Conservation (phyloP, 2,113 vertebrate species). For the Tinamus guttatus region DNA sequence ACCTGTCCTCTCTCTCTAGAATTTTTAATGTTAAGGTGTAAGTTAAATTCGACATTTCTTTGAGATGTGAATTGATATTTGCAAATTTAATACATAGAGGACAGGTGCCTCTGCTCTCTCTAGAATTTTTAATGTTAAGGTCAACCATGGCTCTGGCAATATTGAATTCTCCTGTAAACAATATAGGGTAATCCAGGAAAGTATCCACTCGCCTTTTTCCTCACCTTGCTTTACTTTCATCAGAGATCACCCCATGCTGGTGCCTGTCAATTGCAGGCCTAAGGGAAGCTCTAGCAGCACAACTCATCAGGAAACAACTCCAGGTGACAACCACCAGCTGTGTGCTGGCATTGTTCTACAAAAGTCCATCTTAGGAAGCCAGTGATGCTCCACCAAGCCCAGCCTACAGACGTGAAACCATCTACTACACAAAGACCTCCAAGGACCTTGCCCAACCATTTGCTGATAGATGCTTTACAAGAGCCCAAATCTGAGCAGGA, state of each 20-base stretch:
- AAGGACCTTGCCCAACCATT: not conserved
- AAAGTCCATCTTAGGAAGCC: not conserved
- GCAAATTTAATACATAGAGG: not conserved
- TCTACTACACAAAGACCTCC: not conserved
- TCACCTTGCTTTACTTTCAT: not conserved
- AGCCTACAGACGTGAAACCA: not conserved
- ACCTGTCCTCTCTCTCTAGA: not conserved
- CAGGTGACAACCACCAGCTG: fast-evolving
- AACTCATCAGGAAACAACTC: not conserved
- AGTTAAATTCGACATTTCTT: not conserved
- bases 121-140: not conserved
- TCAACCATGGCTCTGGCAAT: not conserved
- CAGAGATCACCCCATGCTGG: not conserved
- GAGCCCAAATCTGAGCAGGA: not conserved
- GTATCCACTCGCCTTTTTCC: not conserved
- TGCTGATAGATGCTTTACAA: not conserved
- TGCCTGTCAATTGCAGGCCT: not conserved
- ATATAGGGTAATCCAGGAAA: not conserved
- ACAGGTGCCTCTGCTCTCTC: too few species aligned
- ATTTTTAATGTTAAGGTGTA: not conserved
- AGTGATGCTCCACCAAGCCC: not conserved
- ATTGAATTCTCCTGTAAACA: not conserved
- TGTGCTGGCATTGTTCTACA: not conserved
- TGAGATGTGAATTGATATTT: not conserved
- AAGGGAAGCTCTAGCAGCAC: not conserved